These are phyloP conservation scores for Epinotia nisella DNA, from an alignment of 2,888 invertebrate genomes.

Conservation along the genomic window DNA sequence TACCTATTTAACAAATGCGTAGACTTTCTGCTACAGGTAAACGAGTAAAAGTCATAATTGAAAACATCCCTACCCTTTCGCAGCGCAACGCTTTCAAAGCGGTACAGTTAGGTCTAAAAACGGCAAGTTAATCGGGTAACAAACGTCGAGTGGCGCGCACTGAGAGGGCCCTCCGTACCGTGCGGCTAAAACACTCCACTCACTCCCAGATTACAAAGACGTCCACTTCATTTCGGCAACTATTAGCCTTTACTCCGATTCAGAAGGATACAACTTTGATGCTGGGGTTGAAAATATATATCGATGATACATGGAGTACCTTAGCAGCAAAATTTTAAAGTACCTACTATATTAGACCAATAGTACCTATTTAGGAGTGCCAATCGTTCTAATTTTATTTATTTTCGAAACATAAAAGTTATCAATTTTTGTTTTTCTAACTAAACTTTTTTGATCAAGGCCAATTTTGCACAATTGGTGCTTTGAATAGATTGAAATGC, in stretches of 20 bases:
- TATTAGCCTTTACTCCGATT: slow-evolving; percentile 53
- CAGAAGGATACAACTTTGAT: slow-evolving; percentile 39
- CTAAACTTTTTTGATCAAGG: too few species aligned
- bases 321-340: not conserved
- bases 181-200: slow-evolving; percentile 52
- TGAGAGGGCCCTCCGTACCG: slow-evolving; percentile 49
- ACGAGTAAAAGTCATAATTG: not conserved
- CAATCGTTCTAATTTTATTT: not conserved
- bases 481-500: too few species aligned
- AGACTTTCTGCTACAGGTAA: not conserved
- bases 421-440: too few species aligned
- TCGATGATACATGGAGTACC: not conserved
- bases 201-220: slow-evolving; percentile 42
- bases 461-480: too few species aligned
- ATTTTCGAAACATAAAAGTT: too few species aligned
- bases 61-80: slow-evolving; percentile 4
- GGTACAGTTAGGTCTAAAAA: slow-evolving; percentile 38
- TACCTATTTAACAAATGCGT: not conserved
- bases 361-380: not conserved
- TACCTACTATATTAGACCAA: not conserved
- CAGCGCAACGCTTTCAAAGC: slow-evolving; percentile 18
- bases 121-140: slow-evolving; percentile 56
- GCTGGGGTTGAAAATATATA: slow-evolving; percentile 13
- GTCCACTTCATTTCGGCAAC: slow-evolving; percentile 50
- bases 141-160: slow-evolving; percentile 49